Evolutionary conservation across 2,113 vertebrate species (phyloP), one percentile per base, ranked within the genome.

Genomic region (Aramus guarauna): DNA sequence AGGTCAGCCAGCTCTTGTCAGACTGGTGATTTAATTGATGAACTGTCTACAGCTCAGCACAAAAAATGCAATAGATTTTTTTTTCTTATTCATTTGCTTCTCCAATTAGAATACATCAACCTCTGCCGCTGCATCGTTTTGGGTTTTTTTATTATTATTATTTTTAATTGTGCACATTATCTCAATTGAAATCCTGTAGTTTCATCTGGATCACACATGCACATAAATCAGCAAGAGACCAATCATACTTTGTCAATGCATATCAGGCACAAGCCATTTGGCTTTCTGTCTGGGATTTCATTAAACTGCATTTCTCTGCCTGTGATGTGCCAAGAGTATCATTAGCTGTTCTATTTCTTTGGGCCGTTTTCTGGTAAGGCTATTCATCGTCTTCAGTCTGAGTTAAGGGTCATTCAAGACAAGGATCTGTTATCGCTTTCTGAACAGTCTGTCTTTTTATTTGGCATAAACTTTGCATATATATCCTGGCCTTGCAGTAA

Each of bases 181-280:
- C 30, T 89, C 27, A 41, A 0, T 34, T 81, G 56, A 94, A 96
- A 91, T 69, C 48, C 23, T 79, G 36, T 37, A 37, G n/a, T 22
- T 93, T 93, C 48, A 10, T 76, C 60, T 85, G 69, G 36, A 68
- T 87, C 79, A 74, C 59, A 75, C 43, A 59, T 30, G 48, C 27
- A 72, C 39, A 64, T 68, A 96, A 94, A 97, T 64, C 83, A 92
- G 19, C 30, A 81, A 85, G 64, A 84, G 30, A 85, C 55, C 1
- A 2, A 86, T 68, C 41, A 52, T 37, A 78, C 56, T 92, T 68
- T 87, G 75, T 72, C 83, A 63, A 66, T n/a, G 43, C n/a, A 21
- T 24, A 21, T 85, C 93, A 93, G 66, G 66, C 72, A 96, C 48
- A 52, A 95, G 64, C 66, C 69, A 63, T 91, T 96, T 97, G 62